A percentile compares a stretch with the other conserved stretches of the same genome.
These are phyloP conservation scores for Drepanosiphum platanoidis DNA, from an alignment of 2,888 invertebrate species.

Conservation along the genomic window DNA sequence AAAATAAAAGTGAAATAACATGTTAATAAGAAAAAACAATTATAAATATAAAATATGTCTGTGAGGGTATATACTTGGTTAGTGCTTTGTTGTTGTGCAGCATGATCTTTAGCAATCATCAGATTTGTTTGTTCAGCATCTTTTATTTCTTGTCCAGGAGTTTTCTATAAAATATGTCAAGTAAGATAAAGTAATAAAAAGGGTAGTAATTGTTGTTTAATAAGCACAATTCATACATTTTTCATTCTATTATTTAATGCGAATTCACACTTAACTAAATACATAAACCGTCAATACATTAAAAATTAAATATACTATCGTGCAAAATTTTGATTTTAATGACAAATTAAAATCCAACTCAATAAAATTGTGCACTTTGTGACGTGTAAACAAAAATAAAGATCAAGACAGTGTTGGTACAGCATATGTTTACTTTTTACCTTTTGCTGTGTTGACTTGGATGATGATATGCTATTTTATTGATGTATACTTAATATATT, in stretches of 20 bases:
- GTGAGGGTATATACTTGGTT: slow-evolving; percentile 58
- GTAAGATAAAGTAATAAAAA: slow-evolving; percentile 1
- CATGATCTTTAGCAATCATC: slow-evolving; percentile 86
- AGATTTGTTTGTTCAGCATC: slow-evolving; percentile 72
- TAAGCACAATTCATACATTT: neutral
- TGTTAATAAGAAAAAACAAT: too few relatives aligned
- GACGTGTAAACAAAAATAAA: slow-evolving; percentile 36
- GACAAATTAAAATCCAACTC: slow-evolving; percentile 20
- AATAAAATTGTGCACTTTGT: slow-evolving; percentile 42
- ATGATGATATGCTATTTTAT: slow-evolving; percentile 68
- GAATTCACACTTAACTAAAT: neutral
- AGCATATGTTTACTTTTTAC: slow-evolving; percentile 51
- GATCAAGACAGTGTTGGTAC: slow-evolving; percentile 47
- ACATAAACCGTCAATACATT: neutral
- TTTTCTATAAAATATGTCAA: slow-evolving; percentile 47
- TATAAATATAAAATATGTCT: neutral
- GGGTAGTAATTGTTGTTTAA: neutral
- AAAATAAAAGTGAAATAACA: neutral
- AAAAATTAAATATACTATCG: neutral
- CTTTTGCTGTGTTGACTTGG: slow-evolving; percentile 66
- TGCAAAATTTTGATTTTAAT: slow-evolving; percentile 14
- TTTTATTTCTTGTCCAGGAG: slow-evolving; percentile 67
- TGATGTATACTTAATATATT: slow-evolving; percentile 90
- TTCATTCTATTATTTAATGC: too few relatives aligned
- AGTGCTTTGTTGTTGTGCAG: slow-evolving; percentile 68